Evolutionary conservation across 2,113 vertebrate genomes (phyloP).

Genomic region (Ptychochromis oligacanthus): DNA sequence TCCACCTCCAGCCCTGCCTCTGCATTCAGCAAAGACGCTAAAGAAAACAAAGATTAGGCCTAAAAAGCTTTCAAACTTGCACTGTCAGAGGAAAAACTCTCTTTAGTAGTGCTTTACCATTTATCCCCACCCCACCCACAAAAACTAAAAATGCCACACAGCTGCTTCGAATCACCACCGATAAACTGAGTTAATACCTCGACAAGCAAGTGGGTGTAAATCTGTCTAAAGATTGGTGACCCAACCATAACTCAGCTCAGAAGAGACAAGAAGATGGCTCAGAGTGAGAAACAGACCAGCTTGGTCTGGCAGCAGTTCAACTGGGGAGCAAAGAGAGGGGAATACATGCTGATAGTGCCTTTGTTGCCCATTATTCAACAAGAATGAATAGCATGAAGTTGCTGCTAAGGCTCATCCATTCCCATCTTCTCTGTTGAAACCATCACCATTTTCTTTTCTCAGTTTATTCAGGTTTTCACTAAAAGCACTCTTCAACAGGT

Average conservation of each 20-base stretch:
- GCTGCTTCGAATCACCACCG: neutral
- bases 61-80: slow-evolving; percentile 30
- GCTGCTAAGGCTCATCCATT: slow-evolving; percentile 25
- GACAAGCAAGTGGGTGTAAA: slow-evolving; percentile 27
- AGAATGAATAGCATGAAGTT: slow-evolving; percentile 68
- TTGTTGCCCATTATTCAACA: slow-evolving; percentile 64
- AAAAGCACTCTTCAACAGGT: slow-evolving; percentile 61
- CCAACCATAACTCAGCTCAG: slow-evolving; percentile 37
- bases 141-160: neutral
- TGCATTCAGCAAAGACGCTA: slow-evolving; percentile 51
- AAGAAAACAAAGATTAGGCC: slow-evolving; percentile 53
- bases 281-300: slow-evolving; percentile 41
- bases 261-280: slow-evolving; percentile 42
- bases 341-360: slow-evolving; percentile 68
- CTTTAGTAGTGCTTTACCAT: neutral
- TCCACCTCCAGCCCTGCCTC: slow-evolving; percentile 37
- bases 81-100: neutral
- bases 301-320: slow-evolving; percentile 51
- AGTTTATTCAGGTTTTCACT: slow-evolving; percentile 47
- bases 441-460: slow-evolving; percentile 9
- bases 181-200: slow-evolving; percentile 16
- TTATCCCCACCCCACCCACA: neutral
- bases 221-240: slow-evolving; percentile 24
- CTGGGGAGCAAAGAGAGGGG: slow-evolving; percentile 44
- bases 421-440: slow-evolving; percentile 24